Conservation (phyloP, 2,888 invertebrate genomes). For the Drosophila multiciliata region DNA sequence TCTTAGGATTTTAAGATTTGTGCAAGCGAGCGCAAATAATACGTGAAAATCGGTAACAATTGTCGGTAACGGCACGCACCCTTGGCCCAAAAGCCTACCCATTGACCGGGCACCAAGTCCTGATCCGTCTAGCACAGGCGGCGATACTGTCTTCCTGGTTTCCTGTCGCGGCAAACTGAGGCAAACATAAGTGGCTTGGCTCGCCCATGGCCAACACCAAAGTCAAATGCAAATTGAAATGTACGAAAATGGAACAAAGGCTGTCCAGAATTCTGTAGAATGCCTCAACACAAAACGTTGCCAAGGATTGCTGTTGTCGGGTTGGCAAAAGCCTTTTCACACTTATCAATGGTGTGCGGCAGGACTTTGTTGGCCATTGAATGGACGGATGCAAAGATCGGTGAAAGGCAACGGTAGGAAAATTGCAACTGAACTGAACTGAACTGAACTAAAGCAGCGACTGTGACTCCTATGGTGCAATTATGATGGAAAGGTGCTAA, state of each 20-base stretch:
- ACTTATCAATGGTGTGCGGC: constrained; percentile 62
- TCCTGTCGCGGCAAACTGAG: constrained; percentile 54
- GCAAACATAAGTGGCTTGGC: constrained; percentile 74
- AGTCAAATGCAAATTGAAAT: constrained; percentile 85
- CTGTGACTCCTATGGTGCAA: constrained; percentile 82
- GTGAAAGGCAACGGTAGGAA: constrained; percentile 58
- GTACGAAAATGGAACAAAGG: constrained; percentile 54
- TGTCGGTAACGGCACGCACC: constrained; percentile 55
- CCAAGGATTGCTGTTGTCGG: constrained; percentile 42
- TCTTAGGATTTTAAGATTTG: constrained; percentile 64
- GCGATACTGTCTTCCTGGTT: constrained; percentile 9
- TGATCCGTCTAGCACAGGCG: constrained; percentile 52
- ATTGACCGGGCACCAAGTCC: constrained; percentile 38
- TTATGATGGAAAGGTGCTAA: constrained; percentile 84
- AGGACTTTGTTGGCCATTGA: constrained; percentile 30
- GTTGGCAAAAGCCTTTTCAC: constrained; percentile 80
- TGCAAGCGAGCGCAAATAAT: constrained; percentile 58
- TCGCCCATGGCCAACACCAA: constrained; percentile 57
- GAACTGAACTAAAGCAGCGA: constrained; percentile 25
- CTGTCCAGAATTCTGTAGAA: constrained; percentile 51
- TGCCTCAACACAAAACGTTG: constrained; percentile 41
- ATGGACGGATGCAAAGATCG: constrained; percentile 41
- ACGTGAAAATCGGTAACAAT: constrained; percentile 63
- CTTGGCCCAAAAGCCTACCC: constrained; percentile 25
- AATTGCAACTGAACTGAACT: constrained; percentile 54